Conservation (phyloP, 2,113 vertebrate species). For the Zosterops hypoxanthus region DNA sequence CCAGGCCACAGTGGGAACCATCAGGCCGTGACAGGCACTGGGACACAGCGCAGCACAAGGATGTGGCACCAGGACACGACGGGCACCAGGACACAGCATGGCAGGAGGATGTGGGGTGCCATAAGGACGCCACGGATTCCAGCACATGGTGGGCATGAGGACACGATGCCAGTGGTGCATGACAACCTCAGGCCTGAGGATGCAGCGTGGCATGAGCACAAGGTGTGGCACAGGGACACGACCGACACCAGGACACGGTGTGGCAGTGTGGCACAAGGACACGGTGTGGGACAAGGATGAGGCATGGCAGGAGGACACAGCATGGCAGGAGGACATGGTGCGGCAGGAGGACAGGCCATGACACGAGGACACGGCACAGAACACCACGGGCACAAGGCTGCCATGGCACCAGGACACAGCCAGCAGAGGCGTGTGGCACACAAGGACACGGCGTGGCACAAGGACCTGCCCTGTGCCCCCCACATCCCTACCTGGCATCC, state of each 20-base stretch:
- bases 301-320: neutral
- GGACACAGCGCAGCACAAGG: neutral
- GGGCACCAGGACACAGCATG: neutral
- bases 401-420: fast-evolving
- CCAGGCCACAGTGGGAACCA: neutral
- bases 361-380: fast-evolving
- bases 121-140: fast-evolving
- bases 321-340: neutral
- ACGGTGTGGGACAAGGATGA: fast-evolving
- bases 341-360: neutral
- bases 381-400: fast-evolving
- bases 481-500: neutral
- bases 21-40: neutral
- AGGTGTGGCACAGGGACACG: neutral
- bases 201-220: fast-evolving
- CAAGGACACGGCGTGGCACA: fast-evolving
- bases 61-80: fast-evolving
- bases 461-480: fast-evolving
- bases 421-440: too few species aligned
- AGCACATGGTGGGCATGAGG: fast-evolving
- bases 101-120: fast-evolving
- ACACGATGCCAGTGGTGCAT: fast-evolving
- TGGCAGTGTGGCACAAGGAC: too few species aligned
- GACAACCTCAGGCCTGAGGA: neutral
- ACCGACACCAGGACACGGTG: neutral